Percentiles rank a stretch among this genome's conserved stretches.
Conservation (phyloP, 2,888 invertebrate genomes). For the Andrena dorsata region DNA sequence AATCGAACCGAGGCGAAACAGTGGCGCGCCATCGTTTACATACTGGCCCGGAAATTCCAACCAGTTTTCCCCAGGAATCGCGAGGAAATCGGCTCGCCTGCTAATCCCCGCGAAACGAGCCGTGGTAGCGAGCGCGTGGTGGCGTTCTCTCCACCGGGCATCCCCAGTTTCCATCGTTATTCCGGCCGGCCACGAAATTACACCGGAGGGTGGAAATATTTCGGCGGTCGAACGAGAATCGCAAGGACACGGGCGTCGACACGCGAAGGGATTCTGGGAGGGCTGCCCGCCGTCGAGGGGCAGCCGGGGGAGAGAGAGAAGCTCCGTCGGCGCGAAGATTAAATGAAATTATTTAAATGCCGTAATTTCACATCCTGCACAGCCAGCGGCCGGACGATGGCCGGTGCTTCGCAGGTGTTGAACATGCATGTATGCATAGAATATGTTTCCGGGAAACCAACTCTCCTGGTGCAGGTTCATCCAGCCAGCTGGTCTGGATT, state of each 20-base stretch:
- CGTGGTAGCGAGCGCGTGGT: slow-evolving; percentile 28
- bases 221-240: slow-evolving; percentile 43
- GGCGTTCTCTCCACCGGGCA: slow-evolving; percentile 27
- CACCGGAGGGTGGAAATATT: slow-evolving; percentile 48
- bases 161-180: slow-evolving; percentile 34
- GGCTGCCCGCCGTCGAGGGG: background rate
- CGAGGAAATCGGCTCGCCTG: slow-evolving; percentile 36
- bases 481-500: slow-evolving; percentile 65
- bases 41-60: background rate
- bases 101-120: slow-evolving; percentile 50
- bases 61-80: slow-evolving; percentile 28
- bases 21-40: no score
- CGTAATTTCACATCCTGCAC: slow-evolving; percentile 79
- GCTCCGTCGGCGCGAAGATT: slow-evolving; percentile 69
- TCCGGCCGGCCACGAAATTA: slow-evolving; percentile 43
- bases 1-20: background rate
- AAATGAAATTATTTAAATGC: slow-evolving; percentile 83
- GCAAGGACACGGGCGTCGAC: slow-evolving; percentile 4
- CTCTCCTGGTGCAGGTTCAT: slow-evolving; percentile 52
- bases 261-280: background rate
- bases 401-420: slow-evolving; percentile 76
- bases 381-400: slow-evolving; percentile 61
- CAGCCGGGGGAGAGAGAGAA: background rate
- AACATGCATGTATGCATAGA: slow-evolving; percentile 83
- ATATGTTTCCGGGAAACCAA: slow-evolving; percentile 78